Conservation (phyloP, 2,113 vertebrate genomes). For the Carassius carassius region DNA sequence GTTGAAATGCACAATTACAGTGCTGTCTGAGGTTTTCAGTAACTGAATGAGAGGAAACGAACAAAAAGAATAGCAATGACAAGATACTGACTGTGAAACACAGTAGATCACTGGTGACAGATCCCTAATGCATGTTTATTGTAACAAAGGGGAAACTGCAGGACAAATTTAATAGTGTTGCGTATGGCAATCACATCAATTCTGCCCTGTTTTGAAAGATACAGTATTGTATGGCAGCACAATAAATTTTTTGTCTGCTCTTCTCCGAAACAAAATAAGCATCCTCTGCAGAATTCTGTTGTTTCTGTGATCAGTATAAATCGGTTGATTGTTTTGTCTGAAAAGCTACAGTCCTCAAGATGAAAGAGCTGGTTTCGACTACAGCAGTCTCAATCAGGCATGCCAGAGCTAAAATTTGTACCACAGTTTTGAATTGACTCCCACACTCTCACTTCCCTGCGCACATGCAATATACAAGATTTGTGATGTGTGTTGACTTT, state of each 20-base stretch:
- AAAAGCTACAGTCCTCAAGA: slow-evolving; percentile 67
- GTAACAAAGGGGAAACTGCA: neutral
- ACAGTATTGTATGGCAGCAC: neutral
- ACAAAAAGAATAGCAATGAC: neutral
- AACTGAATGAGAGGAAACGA: slow-evolving; percentile 24
- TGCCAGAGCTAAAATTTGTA: slow-evolving; percentile 76
- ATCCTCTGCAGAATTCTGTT: neutral
- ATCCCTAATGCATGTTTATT: neutral
- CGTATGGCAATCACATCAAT: neutral
- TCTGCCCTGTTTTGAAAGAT: slow-evolving; percentile 5
- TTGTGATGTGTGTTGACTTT: slow-evolving; percentile 44
- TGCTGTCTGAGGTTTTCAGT: neutral
- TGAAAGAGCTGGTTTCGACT: slow-evolving; percentile 85
- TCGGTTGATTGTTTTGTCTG: slow-evolving; percentile 30
- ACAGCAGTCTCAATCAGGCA: slow-evolving; percentile 80
- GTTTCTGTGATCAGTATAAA: neutral
- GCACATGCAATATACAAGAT: slow-evolving; percentile 39
- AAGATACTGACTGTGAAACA: slow-evolving; percentile 14
- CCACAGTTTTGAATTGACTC: slow-evolving; percentile 52
- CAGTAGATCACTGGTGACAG: neutral
- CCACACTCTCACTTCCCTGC: slow-evolving; percentile 28
- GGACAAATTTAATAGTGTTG: neutral
- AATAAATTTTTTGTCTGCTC: neutral
- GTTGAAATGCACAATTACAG: neutral
- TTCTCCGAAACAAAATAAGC: neutral